Evolutionary conservation across 1,140 invertebrate species (phyloP).

Genomic region (Drosophila saltans): DNA sequence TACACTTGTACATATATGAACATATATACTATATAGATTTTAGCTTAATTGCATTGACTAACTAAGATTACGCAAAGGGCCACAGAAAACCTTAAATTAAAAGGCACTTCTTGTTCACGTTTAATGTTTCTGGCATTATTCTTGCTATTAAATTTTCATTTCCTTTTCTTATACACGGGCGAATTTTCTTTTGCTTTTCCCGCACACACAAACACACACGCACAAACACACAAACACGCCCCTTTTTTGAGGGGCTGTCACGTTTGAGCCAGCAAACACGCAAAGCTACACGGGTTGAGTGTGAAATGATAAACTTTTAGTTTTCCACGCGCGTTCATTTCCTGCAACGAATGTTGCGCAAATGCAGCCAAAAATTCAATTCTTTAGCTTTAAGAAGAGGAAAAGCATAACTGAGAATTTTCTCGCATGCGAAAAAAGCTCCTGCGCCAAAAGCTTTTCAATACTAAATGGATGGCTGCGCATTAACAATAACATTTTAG

Average conservation of each 20-base stretch:
- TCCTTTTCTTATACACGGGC: background rate
- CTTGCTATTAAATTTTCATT: constrained; percentile 10
- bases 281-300: constrained; percentile 23
- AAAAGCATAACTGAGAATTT: constrained; percentile 20
- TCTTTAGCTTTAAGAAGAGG: constrained; percentile 40
- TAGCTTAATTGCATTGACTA: background rate
- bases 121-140: constrained; percentile 7
- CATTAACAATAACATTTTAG: constrained; percentile 11
- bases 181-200: constrained; percentile 24
- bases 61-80: constrained; percentile 20
- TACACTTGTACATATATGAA: background rate
- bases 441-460: constrained; percentile 24
- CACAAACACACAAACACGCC: constrained; percentile 38
- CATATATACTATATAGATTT: constrained; percentile 6
- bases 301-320: constrained; percentile 32
- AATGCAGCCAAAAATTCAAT: constrained; percentile 68
- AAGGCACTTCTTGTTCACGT: constrained; percentile 39
- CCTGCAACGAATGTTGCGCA: constrained; percentile 69
- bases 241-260: constrained; percentile 35
- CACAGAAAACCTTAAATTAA: constrained; percentile 27
- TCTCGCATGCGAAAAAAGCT: constrained; percentile 38
- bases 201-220: constrained; percentile 11
- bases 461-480: constrained; percentile 19
- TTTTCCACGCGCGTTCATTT: constrained; percentile 52
- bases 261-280: constrained; percentile 30